A percentile compares a stretch with the other conserved stretches of the same genome.
Conservation (phyloP, 1,140 invertebrate genomes). For the Orussus abietinus region DNA sequence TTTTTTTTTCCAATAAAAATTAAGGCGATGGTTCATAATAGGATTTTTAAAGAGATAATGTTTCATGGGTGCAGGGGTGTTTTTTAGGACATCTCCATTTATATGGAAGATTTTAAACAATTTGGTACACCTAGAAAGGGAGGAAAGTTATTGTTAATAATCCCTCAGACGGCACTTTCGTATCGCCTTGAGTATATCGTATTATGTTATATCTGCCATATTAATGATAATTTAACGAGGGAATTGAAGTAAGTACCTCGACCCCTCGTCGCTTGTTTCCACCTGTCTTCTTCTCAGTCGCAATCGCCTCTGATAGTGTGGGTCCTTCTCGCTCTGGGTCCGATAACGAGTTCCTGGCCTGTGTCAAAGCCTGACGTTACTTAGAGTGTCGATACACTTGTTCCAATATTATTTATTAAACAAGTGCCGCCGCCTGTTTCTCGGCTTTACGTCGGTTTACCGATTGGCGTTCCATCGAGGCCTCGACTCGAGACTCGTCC, state of each 20-base stretch:
- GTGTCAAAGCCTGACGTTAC: slow-evolving; percentile 27
- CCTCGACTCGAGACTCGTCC: slow-evolving; percentile 31
- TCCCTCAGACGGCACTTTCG: too few species aligned
- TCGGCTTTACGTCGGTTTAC: too few species aligned
- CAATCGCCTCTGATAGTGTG: slow-evolving; percentile 64
- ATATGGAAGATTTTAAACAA: too few species aligned
- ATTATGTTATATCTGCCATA: too few species aligned
- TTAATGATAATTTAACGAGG: too few species aligned
- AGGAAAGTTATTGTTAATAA: too few species aligned
- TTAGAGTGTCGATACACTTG: slow-evolving; percentile 17
- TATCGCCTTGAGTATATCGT: too few species aligned
- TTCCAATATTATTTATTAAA: neutral
- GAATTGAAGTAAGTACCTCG: slow-evolving; percentile 29
- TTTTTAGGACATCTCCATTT: too few species aligned
- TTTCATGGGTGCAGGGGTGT: too few species aligned
- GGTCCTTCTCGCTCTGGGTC: slow-evolving; percentile 75
- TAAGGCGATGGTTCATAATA: neutral
- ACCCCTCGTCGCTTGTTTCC: slow-evolving; percentile 44
- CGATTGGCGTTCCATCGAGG: slow-evolving; percentile 47
- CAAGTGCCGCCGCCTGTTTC: too few species aligned
- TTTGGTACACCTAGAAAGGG: too few species aligned
- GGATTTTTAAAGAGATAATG: slow-evolving; percentile 2
- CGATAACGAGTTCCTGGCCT: slow-evolving; percentile 68
- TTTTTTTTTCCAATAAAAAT: too few species aligned
- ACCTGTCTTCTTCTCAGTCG: slow-evolving; percentile 52